Percentiles rank a stretch among this genome's conserved stretches.
Conservation (phyloP, 2,888 invertebrate species). For the Mythimna impura region DNA sequence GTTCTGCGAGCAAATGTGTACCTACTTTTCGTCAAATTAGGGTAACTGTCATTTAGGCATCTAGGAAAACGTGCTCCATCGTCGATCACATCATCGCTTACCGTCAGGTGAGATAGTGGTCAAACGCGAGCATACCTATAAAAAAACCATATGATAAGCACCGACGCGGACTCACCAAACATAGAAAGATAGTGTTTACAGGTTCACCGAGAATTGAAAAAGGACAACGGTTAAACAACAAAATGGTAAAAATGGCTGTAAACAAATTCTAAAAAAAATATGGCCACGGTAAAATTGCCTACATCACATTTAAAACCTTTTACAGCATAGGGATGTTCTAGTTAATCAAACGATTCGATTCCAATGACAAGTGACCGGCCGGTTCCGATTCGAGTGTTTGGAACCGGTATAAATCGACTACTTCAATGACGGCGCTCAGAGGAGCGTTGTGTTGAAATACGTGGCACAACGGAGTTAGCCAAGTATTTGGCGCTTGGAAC, state of each 20-base stretch:
- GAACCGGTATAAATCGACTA: constrained; percentile 53
- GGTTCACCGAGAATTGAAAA: neutral
- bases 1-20: no score
- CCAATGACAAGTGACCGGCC: constrained; percentile 55
- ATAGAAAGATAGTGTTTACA: no score
- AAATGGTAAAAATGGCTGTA: neutral
- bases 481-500: constrained; percentile 25
- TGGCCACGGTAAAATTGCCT: neutral
- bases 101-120: no score
- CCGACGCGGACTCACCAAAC: no score
- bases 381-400: constrained; percentile 56
- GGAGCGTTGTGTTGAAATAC: constrained; percentile 32
- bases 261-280: no score
- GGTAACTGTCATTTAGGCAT: no score
- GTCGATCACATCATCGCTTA: no score
- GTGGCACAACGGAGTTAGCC: constrained; percentile 21
- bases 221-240: neutral
- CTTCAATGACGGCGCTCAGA: constrained; percentile 28
- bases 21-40: no score
- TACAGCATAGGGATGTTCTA: constrained; percentile 41
- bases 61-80: no score
- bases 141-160: no score
- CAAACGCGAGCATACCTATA: no score
- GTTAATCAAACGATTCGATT: constrained; percentile 55
- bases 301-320: constrained; percentile 19